phyloP scores from a whole-genome alignment of 2,888 invertebrate genomes.

The Rhodophaea formosa region DNA sequence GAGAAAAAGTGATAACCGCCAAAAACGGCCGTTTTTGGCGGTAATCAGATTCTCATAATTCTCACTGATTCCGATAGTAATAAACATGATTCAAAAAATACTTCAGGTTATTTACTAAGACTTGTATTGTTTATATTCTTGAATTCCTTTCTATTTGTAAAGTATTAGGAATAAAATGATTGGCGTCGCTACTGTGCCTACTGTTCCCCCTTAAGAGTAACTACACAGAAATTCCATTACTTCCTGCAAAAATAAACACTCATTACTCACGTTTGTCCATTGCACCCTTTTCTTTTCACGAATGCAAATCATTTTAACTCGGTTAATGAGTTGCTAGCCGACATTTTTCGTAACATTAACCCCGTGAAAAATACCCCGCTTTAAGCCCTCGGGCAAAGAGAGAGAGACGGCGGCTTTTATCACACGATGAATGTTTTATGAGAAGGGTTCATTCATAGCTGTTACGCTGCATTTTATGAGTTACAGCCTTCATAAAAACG shows the following conservation, averaged over 20 bases:
- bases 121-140: too few relatives aligned
- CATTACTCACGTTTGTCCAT: not conserved
- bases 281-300: not conserved
- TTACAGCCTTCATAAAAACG: not conserved
- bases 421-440: slow-evolving; percentile 3
- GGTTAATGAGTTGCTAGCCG: slow-evolving; percentile 5
- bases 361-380: slow-evolving; percentile 1
- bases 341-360: slow-evolving; percentile 16
- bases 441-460: not conserved
- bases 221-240: too few relatives aligned
- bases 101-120: too few relatives aligned
- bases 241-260: not conserved
- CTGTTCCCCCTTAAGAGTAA: too few relatives aligned
- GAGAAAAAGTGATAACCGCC: too few relatives aligned
- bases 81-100: too few relatives aligned
- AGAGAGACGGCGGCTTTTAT: not conserved
- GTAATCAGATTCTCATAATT: too few relatives aligned
- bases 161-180: too few relatives aligned
- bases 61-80: too few relatives aligned
- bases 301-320: not conserved
- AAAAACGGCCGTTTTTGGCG: too few relatives aligned
- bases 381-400: not conserved
- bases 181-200: too few relatives aligned
- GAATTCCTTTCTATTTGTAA: too few relatives aligned
- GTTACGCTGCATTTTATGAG: not conserved